Percentiles rank a stretch among this genome's conserved stretches.
phyloP scores from a whole-genome alignment of 2,113 vertebrate species.

The Mandrillus leucophaeus region DNA sequence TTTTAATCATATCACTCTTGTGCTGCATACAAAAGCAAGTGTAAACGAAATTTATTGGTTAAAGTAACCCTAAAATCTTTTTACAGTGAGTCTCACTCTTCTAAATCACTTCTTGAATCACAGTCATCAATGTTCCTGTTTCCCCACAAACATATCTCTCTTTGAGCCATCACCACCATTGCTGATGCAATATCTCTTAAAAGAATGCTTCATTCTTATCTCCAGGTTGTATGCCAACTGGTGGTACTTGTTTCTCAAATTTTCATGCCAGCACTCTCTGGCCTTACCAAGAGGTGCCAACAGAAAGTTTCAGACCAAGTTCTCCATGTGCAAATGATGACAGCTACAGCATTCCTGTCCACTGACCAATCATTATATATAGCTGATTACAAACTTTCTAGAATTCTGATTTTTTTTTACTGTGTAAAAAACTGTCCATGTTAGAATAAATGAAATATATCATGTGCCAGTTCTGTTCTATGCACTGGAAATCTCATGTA shows the following conservation, averaged over 20 bases:
- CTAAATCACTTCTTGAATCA: not conserved
- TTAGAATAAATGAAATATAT: not conserved
- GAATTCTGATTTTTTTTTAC: not conserved
- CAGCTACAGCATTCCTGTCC: not conserved
- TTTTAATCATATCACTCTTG: not conserved
- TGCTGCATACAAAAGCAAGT: not conserved
- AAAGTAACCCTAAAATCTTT: not conserved
- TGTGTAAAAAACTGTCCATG: not conserved
- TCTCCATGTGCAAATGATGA: not conserved
- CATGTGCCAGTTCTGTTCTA: not conserved
- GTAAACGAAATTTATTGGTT: not conserved
- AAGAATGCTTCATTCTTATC: not conserved
- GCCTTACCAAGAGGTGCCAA: too few species aligned
- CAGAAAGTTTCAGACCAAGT: not conserved
- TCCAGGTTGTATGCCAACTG: not conserved
- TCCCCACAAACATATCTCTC: not conserved
- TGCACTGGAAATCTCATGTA: not conserved
- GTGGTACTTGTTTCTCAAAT: not conserved
- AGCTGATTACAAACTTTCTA: not conserved
- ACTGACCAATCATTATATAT: too few species aligned
- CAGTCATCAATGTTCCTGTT: not conserved
- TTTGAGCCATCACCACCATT: not conserved
- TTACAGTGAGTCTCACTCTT: not conserved
- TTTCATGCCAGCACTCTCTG: not conserved
- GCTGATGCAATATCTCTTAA: not conserved